Evolutionary conservation across 2,797 vertebrate genomes (phyloP), one percentile per base, ranked within the genome.

Genomic region (Dromococcyx pavoninus): DNA sequence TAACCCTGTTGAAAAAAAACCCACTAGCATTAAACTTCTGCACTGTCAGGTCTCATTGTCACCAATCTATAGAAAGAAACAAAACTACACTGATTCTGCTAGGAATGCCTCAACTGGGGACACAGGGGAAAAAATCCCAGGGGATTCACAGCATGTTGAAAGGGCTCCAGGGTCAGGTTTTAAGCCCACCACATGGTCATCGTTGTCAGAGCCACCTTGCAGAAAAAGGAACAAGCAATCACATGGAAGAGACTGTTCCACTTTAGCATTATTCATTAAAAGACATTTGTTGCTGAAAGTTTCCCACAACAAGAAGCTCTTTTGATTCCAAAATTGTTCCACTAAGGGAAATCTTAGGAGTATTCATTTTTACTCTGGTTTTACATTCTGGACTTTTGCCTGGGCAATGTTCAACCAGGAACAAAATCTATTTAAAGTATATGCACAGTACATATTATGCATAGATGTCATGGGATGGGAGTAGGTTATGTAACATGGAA

Each of bases 381-480:
- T 91, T 75, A 71, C 1, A 0, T 50, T 91, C 62, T 94, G 73
- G 54, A 72, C 83, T 88, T 88, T 77, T 88, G 57, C 39, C 87
- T 66, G 48, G 54, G 46, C 43, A 86, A 54, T 7, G n/a, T 58
- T 88, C 76, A 94, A 62, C 16, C 66, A 81, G 58, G 58, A 91
- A 81, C 10, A 86, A 83, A 75, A 90, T 81, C 50, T 84, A 66
- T 84, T 64, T 83, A 71, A 91, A 79, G 72, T 48, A 67, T 22
- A n/a, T 11, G 33, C 58, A 73, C 23, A 46, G 66, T 70, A 56
- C 39, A 5, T 56, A 66, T 30, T 65, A 81, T 32, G 22, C 39
- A 50, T 5, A 83, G 67, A 77, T 57, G 48, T 89, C 67, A 88
- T 87, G 92, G 53, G 69, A 89, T 18, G 8, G 69, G 41, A 93